Evolutionary conservation across 2,113 vertebrate species (phyloP), one percentile per base, ranked within the genome.

Genomic region (Silurus asotus): DNA sequence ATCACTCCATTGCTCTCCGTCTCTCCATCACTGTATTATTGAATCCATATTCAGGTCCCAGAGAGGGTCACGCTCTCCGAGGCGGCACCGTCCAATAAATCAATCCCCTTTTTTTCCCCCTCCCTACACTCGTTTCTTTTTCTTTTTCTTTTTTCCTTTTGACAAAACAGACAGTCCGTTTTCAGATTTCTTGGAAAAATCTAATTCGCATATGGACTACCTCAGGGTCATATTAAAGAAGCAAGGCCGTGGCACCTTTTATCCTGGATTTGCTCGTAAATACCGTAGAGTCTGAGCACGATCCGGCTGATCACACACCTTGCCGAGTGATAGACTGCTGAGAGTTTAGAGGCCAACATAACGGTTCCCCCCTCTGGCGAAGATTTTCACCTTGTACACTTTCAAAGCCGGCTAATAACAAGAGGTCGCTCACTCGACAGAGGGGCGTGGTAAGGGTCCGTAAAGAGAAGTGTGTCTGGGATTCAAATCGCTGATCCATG

Each of bases 1-100:
- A 75, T 75, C 72, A 51, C 20, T 53, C 72, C 49, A 75, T 53
- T n/a, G 70, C 45, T 49, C 48, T 49, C 70, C 37, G 37, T 51
- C 79, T 49, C 59, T 49, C 37, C 81, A 81, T 82, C 81, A 82
- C 62, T 55, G 19, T 25, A 67, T 67, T 51, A 53, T 17, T 55
- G 48, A 49, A 82, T 82, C 81, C 81, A 82, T 82, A 82, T 53
- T 67, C 62, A 67, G 49, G 81, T 67, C 81, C 62, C 64, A 8
- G 64, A 55, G 49, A 55, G 49, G 74, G 74, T 55, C 74, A 49
- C 23, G 5, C 49, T 76, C 49, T 76, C 74, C 1, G 74, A 53
- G 74, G 74, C 74, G 13, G 20, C 48, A 65, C 61, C 61, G 6
- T 64, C 7, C 3, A 20, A 81, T 51, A 81, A 64, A 65, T 81